phyloP scores from a whole-genome alignment of 2,888 invertebrate species.

The Bellardia bayeri region DNA sequence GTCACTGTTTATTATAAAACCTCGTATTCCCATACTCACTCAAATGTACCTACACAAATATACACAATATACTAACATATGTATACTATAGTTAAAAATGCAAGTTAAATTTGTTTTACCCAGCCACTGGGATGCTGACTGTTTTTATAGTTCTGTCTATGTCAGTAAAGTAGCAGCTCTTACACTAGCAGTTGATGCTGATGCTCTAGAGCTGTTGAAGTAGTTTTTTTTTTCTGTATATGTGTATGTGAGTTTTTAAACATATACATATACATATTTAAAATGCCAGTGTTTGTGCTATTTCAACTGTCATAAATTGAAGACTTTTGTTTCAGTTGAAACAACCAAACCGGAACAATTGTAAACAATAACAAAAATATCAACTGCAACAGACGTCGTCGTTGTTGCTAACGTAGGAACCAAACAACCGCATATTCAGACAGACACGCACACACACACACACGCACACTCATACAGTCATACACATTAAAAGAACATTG shows the following conservation, averaged over 20 bases:
- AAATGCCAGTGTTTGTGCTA: slow-evolving; percentile 60
- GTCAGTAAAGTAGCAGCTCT: slow-evolving; percentile 15
- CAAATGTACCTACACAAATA: neutral
- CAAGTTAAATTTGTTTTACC: slow-evolving; percentile 25
- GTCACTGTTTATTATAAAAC: slow-evolving; percentile 2
- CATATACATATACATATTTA: slow-evolving; percentile 26
- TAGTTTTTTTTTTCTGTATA: neutral
- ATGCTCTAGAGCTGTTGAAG: slow-evolving; percentile 19
- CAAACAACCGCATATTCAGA: neutral
- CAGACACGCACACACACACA: neutral
- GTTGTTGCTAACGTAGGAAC: slow-evolving; percentile 4
- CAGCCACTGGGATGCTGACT: slow-evolving; percentile 10
- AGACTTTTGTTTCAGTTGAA: slow-evolving; percentile 67
- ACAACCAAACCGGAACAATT: slow-evolving; percentile 64
- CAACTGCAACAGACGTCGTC: slow-evolving; percentile 35
- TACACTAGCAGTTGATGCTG: slow-evolving; percentile 12
- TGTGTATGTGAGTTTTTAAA: neutral
- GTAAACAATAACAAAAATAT: slow-evolving; percentile 57
- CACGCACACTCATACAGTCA: neutral
- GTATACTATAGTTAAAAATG: neutral
- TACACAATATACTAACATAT: neutral
- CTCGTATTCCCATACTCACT: neutral
- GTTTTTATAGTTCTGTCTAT: slow-evolving; percentile 3
- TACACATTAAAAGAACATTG: slow-evolving; percentile 9
- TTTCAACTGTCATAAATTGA: slow-evolving; percentile 75